A percentile compares a stretch with the other conserved stretches of the same genome.
Conservation (phyloP, 2,113 vertebrate genomes). For the Scolopax mira region DNA sequence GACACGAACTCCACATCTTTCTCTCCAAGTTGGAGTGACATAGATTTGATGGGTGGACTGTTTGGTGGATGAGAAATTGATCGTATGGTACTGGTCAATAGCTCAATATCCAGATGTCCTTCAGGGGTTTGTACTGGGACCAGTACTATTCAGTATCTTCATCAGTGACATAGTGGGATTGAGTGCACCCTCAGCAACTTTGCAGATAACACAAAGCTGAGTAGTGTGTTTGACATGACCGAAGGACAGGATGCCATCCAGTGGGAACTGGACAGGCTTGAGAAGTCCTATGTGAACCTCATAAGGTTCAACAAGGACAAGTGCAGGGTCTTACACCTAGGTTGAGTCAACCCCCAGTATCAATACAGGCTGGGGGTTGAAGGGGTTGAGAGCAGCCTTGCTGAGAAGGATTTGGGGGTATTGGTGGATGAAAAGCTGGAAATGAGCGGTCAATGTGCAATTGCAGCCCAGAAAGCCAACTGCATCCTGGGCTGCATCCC, state of each 20-base stretch:
- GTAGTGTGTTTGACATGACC: neutral
- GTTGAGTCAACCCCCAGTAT: neutral
- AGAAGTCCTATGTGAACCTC: neutral
- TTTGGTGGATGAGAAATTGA: neutral
- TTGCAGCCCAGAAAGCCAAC: neutral
- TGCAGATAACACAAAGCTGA: neutral
- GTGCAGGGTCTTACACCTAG: neutral
- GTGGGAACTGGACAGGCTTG: neutral
- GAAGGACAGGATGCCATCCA: neutral
- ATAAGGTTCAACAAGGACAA: neutral
- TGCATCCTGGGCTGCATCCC: neutral
- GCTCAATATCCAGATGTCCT: neutral
- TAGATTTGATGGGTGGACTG: neutral
- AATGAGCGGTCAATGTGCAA: neutral
- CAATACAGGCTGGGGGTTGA: neutral
- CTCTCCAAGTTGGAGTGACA: neutral
- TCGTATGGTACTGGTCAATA: neutral
- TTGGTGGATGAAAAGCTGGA: neutral
- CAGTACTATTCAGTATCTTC: neutral
- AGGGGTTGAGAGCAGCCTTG: neutral
- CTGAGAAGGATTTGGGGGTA: neutral
- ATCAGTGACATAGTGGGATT: neutral
- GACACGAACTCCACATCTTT: neutral
- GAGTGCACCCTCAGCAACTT: neutral
- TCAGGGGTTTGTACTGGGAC: neutral